Base-by-base conservation (phyloP, 92 coral and sea anemone species). In the Phenganax stokvisi region DNA sequence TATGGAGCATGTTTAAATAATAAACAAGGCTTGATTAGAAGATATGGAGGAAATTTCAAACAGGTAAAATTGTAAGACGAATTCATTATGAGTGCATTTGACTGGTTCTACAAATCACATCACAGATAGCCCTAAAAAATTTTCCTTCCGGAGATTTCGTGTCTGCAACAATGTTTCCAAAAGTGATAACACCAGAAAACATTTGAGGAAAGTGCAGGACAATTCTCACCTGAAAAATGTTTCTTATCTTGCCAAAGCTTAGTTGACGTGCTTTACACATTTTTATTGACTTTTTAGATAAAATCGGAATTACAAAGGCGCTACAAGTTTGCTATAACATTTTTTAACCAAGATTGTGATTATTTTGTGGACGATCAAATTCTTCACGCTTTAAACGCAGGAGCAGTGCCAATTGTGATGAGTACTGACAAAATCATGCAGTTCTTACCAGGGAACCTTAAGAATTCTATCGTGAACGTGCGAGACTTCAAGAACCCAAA, bases 341-440 rank as follows among this genome's bases (percentile, higher is more conserved):
- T 93, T 63, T 91, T 93, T 92, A 93, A 93, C 65, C 97, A 93
- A 81, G 98, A 93, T 51, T 93, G 98, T 52, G 98, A 93, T 80
- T 93, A 93, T 80, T 93, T 93, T 67, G 92, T 93, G 31, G 98
- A 93, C 66, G 98, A 91, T 61, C 89, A 96, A 54, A 83, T 93
- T 0, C 81, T 89, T 55, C 98, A 93, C 79, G 97, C 98, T 0
- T 79, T 93, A 8, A 91, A 92, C 10, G 89, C 97, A 1, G 93
- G 98, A 12, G 88, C 97, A 9, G 98, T 93, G 12, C 98, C 98
- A 0, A 89, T 93, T 1, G 92, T 88, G 79, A 88, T 93, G 98
- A 93, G 98, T 30, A 91, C 98, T 3, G 97, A 93, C 74, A 93
- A 93, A 86, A 88, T 93, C 67, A 92, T 88, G 57, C 85, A 93